A percentile compares a stretch with the other conserved stretches of the same genome.
phyloP scores from a whole-genome alignment of 2,113 vertebrate species.

The Leucoraja erinaceus region DNA sequence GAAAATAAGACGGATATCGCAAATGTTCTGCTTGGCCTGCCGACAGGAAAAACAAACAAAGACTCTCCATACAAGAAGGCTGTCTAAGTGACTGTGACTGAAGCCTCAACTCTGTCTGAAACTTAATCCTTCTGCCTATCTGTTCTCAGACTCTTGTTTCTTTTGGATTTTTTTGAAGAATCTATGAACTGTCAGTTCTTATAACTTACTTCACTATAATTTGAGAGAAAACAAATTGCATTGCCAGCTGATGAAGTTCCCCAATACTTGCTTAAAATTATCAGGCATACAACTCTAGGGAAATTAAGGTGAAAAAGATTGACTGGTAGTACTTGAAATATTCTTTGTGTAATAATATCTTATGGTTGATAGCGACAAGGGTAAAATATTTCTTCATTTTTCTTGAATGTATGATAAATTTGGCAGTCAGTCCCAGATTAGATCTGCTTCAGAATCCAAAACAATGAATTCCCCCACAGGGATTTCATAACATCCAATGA shows the following conservation, averaged over 20 bases:
- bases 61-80: slow-evolving; percentile 42
- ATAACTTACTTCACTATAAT: not conserved
- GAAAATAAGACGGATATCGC: slow-evolving; percentile 51
- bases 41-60: slow-evolving; percentile 51
- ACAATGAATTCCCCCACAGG: slow-evolving; percentile 32
- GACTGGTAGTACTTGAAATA: not conserved
- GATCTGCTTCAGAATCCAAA: slow-evolving; percentile 8
- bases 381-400: not conserved
- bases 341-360: not conserved
- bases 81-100: slow-evolving; percentile 43
- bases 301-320: not conserved
- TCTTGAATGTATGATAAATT: not conserved
- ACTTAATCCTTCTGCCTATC: slow-evolving; percentile 45
- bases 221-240: not conserved
- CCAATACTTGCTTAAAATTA: not conserved
- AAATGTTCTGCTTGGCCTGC: slow-evolving; percentile 46
- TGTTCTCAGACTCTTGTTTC: slow-evolving; percentile 42
- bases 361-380: not conserved
- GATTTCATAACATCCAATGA: not conserved
- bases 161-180: slow-evolving; percentile 18
- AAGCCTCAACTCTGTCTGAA: slow-evolving; percentile 43
- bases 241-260: not conserved
- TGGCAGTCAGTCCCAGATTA: slow-evolving; percentile 1
- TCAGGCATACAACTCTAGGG: not conserved
- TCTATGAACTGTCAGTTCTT: slow-evolving; percentile 12